Evolutionary conservation across 2,113 vertebrate species (phyloP), one percentile per base, ranked within the genome.

Genomic region (Tetrao urogallus): DNA sequence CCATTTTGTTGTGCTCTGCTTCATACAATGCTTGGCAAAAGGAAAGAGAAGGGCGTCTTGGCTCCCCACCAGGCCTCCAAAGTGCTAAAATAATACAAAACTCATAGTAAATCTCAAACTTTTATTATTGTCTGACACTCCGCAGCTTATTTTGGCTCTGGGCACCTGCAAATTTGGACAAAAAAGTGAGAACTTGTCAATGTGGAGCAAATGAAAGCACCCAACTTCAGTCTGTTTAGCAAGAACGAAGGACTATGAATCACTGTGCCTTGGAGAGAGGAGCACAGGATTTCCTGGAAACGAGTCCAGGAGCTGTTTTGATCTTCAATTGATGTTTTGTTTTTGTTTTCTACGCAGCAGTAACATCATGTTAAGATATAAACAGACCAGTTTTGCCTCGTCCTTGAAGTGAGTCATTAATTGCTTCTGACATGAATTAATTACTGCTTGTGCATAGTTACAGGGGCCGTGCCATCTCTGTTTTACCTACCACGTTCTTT

Each of bases 281-380:
- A 82, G 20, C 84, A 73, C 25, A 89, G 67, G 82, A 74, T 86
- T 96, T 95, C 93, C 94, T 95, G 94, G 95, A 95, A 96, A 74
- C 57, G 38, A 64, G 86, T 48, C 76, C 57, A 47, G 75, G 89
- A 83, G 65, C 78, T 78, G 47, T 95, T 94, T 94, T 94, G 93
- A 93, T 92, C 72, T 88, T 64, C 76, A 83, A 0, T 3, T 92
- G 63, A 50, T 71, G 87, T 69, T 89, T 78, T 96, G 87, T 42
- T 91, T 92, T 91, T 93, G 71, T 96, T 89, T 94, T 92, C 60
- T 54, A 82, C 85, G 72, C 87, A 94, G 79, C 69, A 92, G 77
- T 83, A 93, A 88, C 89, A 88, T 77, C 22, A 48, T 89, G 91
- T 82, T 45, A 52, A 88, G 75, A 76, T 88, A 67, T 75, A 88